Evolutionary conservation across 1,140 invertebrate genomes (phyloP), one percentile per base, ranked within the genome.

Genomic region (Drosophila obscura): DNA sequence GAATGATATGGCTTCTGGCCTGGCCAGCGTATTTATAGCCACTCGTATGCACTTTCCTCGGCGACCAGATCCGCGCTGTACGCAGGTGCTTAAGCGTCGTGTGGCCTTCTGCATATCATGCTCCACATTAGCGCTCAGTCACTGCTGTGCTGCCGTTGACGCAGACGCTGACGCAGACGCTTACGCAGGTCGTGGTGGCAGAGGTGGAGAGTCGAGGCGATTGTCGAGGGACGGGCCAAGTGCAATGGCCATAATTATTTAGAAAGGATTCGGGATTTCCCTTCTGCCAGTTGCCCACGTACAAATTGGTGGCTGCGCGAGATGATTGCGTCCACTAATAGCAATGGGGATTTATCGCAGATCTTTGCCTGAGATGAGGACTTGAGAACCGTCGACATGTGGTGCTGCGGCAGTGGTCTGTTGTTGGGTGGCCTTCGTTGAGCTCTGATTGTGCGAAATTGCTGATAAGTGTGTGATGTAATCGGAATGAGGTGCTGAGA

Each of bases 91-190:
- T 79, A 76, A 68, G 53, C 58, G 62, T 24, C 22, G 22, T 24
- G 22, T 83, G 82, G 72, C 82, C 82, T 87, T 87, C 82, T 87
- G 83, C 83, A 88, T 87, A 83, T 88, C 83, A 87, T 83, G 83
- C 41, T 79, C 49, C 79, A 68, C 82, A 87, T 87, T 88, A 87
- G 75, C 79, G 83, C 83, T 59, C 61, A 88, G 82, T 87, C 82
- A 87, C 82, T 63, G 59, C 79, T 39, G 57, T 58, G 41, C 26
- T 31, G 8, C 26, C 26, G 59, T 22, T 28, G 22, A 3, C 26
- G 26, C 1, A 0, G 44, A 26, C 66, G 28, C 50, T 26, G 31
- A n/a, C 28, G 16, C 4, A 4, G 9, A 39, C 9, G 35, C 9
- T 11, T 4, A 11, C 35, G 35, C 35, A 39, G 35, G 35, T 39